A percentile compares a stretch with the other conserved stretches of the same genome.
These are phyloP conservation scores for Falco naumanni DNA, from an alignment of 2,797 vertebrate genomes.

Conservation along the genomic window DNA sequence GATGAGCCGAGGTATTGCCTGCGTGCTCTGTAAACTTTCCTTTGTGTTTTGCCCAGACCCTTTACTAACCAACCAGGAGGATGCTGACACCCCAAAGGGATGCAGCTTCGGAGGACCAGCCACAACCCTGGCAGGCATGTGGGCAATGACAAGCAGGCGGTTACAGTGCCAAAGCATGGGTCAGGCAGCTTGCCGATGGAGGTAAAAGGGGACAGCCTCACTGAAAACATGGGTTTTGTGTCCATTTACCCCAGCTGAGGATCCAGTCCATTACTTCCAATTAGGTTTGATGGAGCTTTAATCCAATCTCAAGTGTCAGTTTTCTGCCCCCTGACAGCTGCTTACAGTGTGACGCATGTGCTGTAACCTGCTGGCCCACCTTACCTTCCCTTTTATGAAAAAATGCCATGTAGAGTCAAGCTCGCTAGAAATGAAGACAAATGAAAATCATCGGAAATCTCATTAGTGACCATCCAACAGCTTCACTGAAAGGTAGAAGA, in stretches of 20 bases:
- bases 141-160: accelerated
- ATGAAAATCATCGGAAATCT: slow-evolving; percentile 52
- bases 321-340: slow-evolving; percentile 45
- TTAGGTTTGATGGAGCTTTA: slow-evolving; percentile 40
- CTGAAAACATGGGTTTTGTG: neutral
- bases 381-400: neutral
- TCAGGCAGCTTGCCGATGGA: accelerated
- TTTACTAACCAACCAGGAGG: neutral
- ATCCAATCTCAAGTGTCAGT: neutral
- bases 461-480: slow-evolving; percentile 51
- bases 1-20: accelerated
- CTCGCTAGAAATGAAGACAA: slow-evolving; percentile 44
- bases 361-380: slow-evolving; percentile 23
- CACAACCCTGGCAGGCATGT: accelerated
- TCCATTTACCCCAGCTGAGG: neutral
- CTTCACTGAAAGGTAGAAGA: neutral
- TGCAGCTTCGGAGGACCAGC: neutral
- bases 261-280: slow-evolving; percentile 51
- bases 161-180: accelerated
- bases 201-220: neutral
- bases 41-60: neutral
- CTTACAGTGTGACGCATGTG: accelerated
- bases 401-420: neutral
- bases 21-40: neutral
- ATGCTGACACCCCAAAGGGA: neutral